Evolutionary conservation across 2,797 vertebrate species (phyloP), one percentile per base, ranked within the genome.

Genomic region (Muscicapa comitata): DNA sequence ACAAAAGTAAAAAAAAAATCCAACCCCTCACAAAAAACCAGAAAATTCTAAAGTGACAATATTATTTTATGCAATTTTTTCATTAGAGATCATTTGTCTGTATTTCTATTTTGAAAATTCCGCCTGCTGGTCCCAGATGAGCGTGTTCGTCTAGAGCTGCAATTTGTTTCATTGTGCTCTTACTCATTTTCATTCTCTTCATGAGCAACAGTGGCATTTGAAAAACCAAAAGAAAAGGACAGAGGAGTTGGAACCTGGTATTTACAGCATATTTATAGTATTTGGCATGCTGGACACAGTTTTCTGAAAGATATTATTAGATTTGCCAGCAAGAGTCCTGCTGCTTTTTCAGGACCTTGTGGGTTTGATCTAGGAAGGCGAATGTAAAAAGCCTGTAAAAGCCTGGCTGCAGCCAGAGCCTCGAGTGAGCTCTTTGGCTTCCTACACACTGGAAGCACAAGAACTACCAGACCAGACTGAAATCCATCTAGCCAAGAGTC

Each of bases 161-260:
- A 94, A 95, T 95, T 95, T 96, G 55, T 79, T 86, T 82, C 83
- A 93, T 86, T 94, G 82, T 92, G 42, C 55, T 92, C 88, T 93
- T 58, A 84, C 88, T 87, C 87, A 96, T 94, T 95, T 92, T 95
- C 55, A 71, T 85, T 89, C 89, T 72, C 70, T 94, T 93, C 74
- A 77, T 50, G 59, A 89, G 73, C 66, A 94, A 87, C 51, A 92
- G 88, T 59, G 67, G 88, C 87, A 89, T 94, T 96, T 92, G 42
- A 61, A 93, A 95, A 96, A 79, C 65, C 72, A 62, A 93, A 93
- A 78, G 80, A 79, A 93, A 83, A 84, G 51, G 82, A 90, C 47
- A 66, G 61, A 77, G 72, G 75, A 90, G 70, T n/a, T 92, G 73
- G 71, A 97, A 93, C 82, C 78, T 91, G 2, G 0, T 68, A 95